Evolutionary conservation across 1,140 invertebrate species (phyloP), one percentile per base, ranked within the genome.

Genomic region (Aphaenogaster ashmeadi): DNA sequence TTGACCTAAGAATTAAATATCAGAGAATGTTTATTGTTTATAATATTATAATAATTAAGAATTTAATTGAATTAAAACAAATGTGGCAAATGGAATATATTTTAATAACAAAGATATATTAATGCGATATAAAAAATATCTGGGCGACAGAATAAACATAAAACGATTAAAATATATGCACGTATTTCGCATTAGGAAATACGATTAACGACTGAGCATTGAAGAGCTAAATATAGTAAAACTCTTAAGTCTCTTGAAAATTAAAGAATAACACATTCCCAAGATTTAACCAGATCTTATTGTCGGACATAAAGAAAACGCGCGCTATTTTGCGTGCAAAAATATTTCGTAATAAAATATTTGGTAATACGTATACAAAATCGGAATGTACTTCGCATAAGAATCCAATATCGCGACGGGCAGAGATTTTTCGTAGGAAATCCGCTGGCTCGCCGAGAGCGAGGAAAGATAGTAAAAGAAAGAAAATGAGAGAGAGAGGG

Each of bases 401-500:
- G 54, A 84, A 75, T 74, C 54, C 52, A 75, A 84, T 84, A 83
- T 33, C 67, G 47, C 47, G 36, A 38, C 60, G 47, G 13, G 21
- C 36, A 44, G 69, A 84, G 41, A 62, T 84, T 84, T 84, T 84
- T 75, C 27, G 11, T 18, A 81, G 66, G 6, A 60, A 75, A 38
- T 84, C 54, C 54, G 18, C 27, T 69, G 66, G 47, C 56, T 21
- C n/a, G 56, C 8, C 62, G 69, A 41, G 44, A 69, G 60, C 56
- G 47, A 75, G 38, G 56, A 86, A n/a, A 52, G 41, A 54, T 41
- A 66, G 41, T 8, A 60, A 27, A 78, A 47, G 33, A 50, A 64
- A 11, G 36, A 60, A 33, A 33, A 21, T 5, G 15, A 44, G 21
- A 15, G n/a, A 58, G 15, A 6, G n/a, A 36, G 54, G 13, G 3